Evolutionary conservation across 2,888 invertebrate species (phyloP), one percentile per base, ranked within the genome.

Genomic region (Isoperla grammatica): DNA sequence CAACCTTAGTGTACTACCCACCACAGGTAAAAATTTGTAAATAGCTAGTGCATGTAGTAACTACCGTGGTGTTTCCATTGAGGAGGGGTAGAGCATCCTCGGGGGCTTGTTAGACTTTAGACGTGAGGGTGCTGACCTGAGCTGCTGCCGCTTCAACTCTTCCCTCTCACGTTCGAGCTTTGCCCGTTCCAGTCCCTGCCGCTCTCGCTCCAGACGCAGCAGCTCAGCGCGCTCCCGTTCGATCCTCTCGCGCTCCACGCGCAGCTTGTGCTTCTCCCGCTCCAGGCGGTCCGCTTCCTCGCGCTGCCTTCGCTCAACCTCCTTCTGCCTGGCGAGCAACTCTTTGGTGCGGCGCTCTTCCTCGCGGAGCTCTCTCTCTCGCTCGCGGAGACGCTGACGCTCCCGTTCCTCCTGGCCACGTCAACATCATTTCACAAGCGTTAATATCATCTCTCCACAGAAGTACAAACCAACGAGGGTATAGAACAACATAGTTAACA

Each of bases 161-260:
- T 93, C 80, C 68, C 91, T 83, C 71, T 94, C 94, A 67, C 85
- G 64, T 62, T 75, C 75, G 37, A 75, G 67, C 54, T 73, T 71
- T 66, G 81, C 81, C 2, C 80, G 73, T 69, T 85, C 85, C 56
- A 82, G 67, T 50, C 90, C 83, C 70, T 92, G 91, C 53, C 91
- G 81, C 72, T 94, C 94, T 13, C 92, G 81, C 72, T 94, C 92
- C 65, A 93, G 73, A 56, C 90, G 83, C 65, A 94, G 76, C 20
- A 94, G 73, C 71, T 95, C 93, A 13, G 88, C 87, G 74, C 90
- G 90, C 71, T 94, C 93, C 2, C 90, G 83, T 71, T 95, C 95
- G 57, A 95, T 85, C 67, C 87, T 85, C 69, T 93, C 93, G 19
- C 92, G 82, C 75, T 95, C 95, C 12, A 89, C 76, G 48, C 88